Percentiles rank a stretch among this genome's conserved stretches.
Conservation (phyloP, 2,113 vertebrate species). For the Semnornis frantzii region DNA sequence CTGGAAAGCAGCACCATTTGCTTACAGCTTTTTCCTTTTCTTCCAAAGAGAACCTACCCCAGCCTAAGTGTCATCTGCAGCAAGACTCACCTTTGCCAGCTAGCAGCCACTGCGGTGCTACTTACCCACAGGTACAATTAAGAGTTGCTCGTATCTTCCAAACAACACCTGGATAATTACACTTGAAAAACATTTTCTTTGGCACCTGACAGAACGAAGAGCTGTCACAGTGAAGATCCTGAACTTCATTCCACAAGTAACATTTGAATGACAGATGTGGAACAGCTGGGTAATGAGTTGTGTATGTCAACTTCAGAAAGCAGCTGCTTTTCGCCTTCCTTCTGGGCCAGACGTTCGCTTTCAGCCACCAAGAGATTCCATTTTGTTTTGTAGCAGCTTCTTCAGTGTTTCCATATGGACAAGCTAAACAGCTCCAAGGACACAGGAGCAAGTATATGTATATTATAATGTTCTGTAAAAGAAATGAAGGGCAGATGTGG, state of each 20-base stretch:
- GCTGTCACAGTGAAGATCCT: not conserved
- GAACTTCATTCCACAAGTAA: not conserved
- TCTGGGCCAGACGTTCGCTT: slow-evolving; percentile 13
- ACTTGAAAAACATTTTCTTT: not conserved
- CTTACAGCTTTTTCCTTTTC: not conserved
- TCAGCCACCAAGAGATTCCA: slow-evolving; percentile 7
- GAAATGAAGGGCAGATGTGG: slow-evolving; percentile 46
- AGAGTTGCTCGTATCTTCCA: not conserved
- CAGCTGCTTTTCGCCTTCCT: slow-evolving; percentile 45
- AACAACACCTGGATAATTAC: not conserved
- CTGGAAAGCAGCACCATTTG: not conserved
- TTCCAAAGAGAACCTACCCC: not conserved
- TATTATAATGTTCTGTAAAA: not conserved
- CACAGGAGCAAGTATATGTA: not conserved
- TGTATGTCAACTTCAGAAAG: slow-evolving; percentile 15
- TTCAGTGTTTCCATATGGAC: slow-evolving; percentile 46
- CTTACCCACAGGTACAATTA: not conserved
- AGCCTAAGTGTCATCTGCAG: not conserved
- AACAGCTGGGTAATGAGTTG: slow-evolving; percentile 39
- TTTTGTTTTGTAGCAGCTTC: slow-evolving; percentile 41
- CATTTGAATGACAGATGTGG: slow-evolving; percentile 34
- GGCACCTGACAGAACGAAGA: not conserved
- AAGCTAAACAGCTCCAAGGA: not conserved
- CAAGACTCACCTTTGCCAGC: not conserved
- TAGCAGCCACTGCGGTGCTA: not conserved